phyloP scores from a whole-genome alignment of 2,888 invertebrate species.

The Cephus pygmeus region DNA sequence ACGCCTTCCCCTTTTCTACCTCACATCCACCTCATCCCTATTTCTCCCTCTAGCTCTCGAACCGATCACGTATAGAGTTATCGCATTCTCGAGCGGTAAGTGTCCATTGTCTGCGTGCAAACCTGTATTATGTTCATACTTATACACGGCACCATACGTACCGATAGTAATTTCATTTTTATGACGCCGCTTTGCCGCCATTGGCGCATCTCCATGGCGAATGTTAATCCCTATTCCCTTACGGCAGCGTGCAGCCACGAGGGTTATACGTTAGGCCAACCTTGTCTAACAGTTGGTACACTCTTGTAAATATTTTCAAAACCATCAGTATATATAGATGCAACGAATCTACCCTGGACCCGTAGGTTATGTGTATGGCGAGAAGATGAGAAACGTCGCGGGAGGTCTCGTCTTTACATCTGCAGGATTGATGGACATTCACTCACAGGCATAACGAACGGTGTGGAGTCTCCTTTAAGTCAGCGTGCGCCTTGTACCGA shows the following conservation, averaged over 20 bases:
- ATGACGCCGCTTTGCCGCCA: not conserved
- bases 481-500: conserved; percentile 15
- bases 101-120: conserved; percentile 51
- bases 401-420: conserved; percentile 53
- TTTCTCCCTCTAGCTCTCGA: conserved; percentile 10
- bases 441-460: conserved; percentile 38
- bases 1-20: conserved; percentile 45
- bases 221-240: not conserved
- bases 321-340: not conserved
- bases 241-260: not conserved
- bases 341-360: not conserved
- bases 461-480: conserved; percentile 2
- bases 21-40: conserved; percentile 20
- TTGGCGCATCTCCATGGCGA: not conserved
- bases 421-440: conserved; percentile 60
- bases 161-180: conserved; percentile 3
- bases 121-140: conserved; percentile 32
- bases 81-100: conserved; percentile 49
- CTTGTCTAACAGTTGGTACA: not conserved
- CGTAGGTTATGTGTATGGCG: conserved; percentile 29
- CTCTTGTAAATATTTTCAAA: not conserved
- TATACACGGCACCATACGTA: not conserved
- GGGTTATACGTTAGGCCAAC: not conserved
- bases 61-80: conserved; percentile 49
- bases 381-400: conserved; percentile 63